Conservation (phyloP, 2,113 vertebrate species). For the Marmota flaviventris region DNA sequence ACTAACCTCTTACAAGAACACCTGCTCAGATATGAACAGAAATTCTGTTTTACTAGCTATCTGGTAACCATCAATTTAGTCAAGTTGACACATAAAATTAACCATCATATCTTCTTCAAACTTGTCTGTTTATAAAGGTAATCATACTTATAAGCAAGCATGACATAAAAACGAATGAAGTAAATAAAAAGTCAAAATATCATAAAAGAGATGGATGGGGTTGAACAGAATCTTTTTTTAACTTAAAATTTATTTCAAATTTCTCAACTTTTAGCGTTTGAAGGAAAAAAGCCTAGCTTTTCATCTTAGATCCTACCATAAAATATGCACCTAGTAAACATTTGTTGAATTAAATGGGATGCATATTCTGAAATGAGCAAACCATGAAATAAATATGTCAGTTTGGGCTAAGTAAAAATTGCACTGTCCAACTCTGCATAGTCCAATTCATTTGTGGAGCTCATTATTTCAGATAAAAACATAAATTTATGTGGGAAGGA, state of each 20-base stretch:
- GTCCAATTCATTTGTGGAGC: background rate
- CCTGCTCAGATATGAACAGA: background rate
- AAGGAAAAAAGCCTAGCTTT: background rate
- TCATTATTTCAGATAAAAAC: slow-evolving; percentile 31
- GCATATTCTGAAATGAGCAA: background rate
- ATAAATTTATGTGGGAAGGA: background rate
- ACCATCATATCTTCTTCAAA: background rate
- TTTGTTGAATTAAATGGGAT: background rate
- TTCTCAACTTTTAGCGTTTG: background rate
- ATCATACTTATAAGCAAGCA: background rate
- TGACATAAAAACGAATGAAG: background rate
- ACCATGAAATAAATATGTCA: background rate
- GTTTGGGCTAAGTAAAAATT: background rate
- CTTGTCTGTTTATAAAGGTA: background rate
- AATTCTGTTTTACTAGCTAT: background rate
- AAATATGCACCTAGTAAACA: background rate
- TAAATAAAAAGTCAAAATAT: background rate
- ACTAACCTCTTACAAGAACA: background rate
- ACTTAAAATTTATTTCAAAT: background rate
- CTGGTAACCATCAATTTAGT: background rate
- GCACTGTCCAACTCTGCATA: background rate
- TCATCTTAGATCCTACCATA: background rate
- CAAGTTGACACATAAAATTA: background rate
- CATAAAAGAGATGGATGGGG: background rate
- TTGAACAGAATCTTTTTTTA: background rate